Evolutionary conservation across 2,113 vertebrate genomes (phyloP).

Genomic region (Lanius collurio): DNA sequence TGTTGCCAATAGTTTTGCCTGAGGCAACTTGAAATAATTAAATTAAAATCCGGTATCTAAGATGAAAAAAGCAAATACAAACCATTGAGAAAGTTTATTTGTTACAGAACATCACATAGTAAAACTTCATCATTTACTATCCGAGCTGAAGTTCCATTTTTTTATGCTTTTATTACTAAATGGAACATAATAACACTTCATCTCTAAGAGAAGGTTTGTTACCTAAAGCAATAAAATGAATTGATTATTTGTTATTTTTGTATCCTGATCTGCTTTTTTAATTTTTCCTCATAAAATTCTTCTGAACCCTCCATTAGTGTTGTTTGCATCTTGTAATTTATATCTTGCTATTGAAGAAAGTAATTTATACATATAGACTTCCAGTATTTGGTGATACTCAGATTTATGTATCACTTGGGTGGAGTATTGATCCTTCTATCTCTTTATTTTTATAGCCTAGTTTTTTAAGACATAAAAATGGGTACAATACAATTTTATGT

Average conservation of each 20-base stretch:
- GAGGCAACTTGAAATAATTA: background rate
- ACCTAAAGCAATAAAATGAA: background rate
- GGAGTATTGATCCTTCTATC: conserved; percentile 13
- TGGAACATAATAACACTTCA: background rate
- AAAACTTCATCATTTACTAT: background rate
- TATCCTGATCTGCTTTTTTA: background rate
- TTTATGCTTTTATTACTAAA: background rate
- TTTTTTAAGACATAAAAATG: background rate
- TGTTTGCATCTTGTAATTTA: background rate
- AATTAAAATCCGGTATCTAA: background rate
- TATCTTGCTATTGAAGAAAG: background rate
- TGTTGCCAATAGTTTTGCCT: background rate
- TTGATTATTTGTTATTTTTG: background rate
- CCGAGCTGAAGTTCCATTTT: background rate
- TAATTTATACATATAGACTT: background rate
- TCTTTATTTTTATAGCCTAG: background rate
- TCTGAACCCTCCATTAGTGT: background rate
- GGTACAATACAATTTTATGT: background rate
- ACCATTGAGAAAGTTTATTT: background rate
- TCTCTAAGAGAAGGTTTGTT: background rate
- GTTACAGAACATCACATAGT: background rate
- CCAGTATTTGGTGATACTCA: background rate
- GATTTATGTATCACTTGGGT: conserved; percentile 29
- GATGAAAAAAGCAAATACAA: background rate
- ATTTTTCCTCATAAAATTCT: background rate